Base-by-base conservation (phyloP, 2,888 invertebrate genomes). In the Tetropium fuscum region DNA sequence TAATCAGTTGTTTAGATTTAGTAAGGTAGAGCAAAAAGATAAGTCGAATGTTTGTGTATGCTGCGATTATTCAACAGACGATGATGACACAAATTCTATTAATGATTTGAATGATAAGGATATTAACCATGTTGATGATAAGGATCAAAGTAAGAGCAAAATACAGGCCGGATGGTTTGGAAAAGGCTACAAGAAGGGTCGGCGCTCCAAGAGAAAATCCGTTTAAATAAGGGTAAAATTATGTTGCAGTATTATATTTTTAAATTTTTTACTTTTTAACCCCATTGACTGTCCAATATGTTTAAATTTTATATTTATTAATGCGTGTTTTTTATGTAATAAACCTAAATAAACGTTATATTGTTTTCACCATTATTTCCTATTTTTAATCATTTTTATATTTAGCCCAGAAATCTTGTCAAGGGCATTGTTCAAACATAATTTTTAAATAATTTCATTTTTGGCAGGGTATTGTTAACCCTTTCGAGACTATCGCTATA, bases 141-240 rank as follows among this genome's bases (percentile, higher is more conserved):
- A 73, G 63, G 72, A 75, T 22, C 59, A 65, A 25, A 58, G 65
- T 38, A 76, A 77, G 58, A 70, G 60, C 22, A 77, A 75, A 63
- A 78, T 81, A 4, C 87, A 87, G 71, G 86, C 90, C 0, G 94
- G 94, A 45, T 94, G 94, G 94, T 94, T 92, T 83, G 94, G 94
- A 63, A 94, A 94, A 84, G 94, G 94, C 4, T 93, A 90, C 81
- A 87, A 90, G 71, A 93, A 93, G 83, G 87, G 87, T 40, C 85
- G 87, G 41, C 85, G 86, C 66, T 79, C 82, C 30, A 84, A 84
- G 82, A 74, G 66, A 49, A 71, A 70, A 56, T 59, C 56, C 8
- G 4, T 57, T 10, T 60, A 32, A 56, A 13, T 11, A n/a, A 8
- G 27, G n/a, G 45, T 53, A 41, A 32, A 58, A 27, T 61, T 56